Conservation (phyloP, 2,113 vertebrate genomes). For the Conger conger region DNA sequence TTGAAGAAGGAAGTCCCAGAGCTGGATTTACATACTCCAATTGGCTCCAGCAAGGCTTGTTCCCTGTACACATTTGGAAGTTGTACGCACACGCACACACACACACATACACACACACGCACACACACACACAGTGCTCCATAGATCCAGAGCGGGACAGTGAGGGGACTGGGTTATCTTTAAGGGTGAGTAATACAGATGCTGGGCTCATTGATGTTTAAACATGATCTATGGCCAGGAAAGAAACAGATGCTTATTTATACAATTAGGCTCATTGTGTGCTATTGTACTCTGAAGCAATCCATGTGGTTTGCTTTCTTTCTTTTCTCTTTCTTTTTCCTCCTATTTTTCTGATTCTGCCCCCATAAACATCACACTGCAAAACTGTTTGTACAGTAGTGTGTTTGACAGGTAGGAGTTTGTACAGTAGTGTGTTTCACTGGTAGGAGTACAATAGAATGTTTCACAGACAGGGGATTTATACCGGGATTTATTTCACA, state of each 20-base stretch:
- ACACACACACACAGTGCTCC: background rate
- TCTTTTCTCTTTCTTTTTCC: background rate
- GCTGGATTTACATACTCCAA: background rate
- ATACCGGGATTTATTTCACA: background rate
- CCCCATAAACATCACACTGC: background rate
- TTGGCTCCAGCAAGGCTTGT: background rate
- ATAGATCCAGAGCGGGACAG: background rate
- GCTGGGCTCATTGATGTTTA: background rate
- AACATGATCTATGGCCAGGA: too few species aligned
- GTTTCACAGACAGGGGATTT: background rate
- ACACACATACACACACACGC: too few species aligned
- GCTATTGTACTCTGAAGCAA: background rate
- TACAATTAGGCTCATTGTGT: background rate
- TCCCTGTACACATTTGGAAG: background rate
- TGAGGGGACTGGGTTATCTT: background rate
- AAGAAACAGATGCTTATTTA: background rate
- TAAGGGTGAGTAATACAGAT: background rate
- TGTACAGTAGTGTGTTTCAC: background rate
- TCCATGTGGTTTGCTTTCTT: background rate
- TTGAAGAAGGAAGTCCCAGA: background rate
- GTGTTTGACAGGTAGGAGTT: background rate
- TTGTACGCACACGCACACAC: background rate
- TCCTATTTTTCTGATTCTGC: background rate
- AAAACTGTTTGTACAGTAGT: background rate
- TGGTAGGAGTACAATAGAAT: background rate